A percentile compares a stretch with the other conserved stretches of the same genome.
Conservation (phyloP, 2,888 invertebrate species). For the Orthosia gothica region DNA sequence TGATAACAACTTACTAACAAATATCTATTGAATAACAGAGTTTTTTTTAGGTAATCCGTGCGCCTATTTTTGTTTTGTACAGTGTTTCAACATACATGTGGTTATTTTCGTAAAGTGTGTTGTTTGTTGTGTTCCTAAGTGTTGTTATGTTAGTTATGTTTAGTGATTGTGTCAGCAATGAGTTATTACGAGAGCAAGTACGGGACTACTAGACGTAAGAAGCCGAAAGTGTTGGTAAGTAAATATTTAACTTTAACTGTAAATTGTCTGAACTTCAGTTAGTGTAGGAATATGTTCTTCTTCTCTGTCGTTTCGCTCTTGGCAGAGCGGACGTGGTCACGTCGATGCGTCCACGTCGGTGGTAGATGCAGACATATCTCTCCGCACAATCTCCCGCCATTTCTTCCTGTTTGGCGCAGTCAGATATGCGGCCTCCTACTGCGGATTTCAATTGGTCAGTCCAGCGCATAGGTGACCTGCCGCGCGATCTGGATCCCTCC, state of each 20-base stretch:
- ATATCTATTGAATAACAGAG: constrained; percentile 1
- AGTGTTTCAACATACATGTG: background rate
- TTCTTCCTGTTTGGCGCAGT: too few species aligned
- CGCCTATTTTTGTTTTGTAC: background rate
- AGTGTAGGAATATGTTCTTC: too few species aligned
- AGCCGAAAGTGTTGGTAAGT: constrained; percentile 40
- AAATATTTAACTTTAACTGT: background rate
- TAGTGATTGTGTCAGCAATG: constrained; percentile 19
- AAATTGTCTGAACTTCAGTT: background rate
- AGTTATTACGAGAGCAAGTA: constrained; percentile 47
- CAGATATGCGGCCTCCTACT: too few species aligned
- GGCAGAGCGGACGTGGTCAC: too few species aligned
- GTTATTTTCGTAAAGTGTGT: background rate
- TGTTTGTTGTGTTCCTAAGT: background rate
- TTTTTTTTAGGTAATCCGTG: background rate
- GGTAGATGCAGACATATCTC: too few species aligned
- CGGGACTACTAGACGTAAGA: constrained; percentile 27
- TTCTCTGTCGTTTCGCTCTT: too few species aligned
- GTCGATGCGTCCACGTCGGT: too few species aligned
- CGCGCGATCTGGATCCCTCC: too few species aligned
- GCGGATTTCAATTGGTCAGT: too few species aligned
- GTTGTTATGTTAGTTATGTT: constrained; percentile 2
- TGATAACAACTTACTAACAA: constrained; percentile 23
- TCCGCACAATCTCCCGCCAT: too few species aligned
- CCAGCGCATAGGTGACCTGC: too few species aligned